phyloP scores from a whole-genome alignment of 2,888 invertebrate genomes.

The Scaptomyza parva region DNA sequence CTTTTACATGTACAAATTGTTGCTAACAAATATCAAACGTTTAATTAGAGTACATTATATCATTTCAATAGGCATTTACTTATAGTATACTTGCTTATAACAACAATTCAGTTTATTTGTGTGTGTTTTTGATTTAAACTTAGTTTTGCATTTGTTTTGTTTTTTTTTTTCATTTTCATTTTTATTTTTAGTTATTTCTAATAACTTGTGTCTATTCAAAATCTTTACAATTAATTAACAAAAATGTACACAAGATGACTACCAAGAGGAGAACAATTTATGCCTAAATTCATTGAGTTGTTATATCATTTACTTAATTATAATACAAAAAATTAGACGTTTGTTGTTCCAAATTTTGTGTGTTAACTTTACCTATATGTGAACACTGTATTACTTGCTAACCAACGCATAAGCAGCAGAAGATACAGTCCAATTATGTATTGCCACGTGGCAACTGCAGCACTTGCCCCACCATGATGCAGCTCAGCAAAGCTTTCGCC shows the following conservation, averaged over 20 bases:
- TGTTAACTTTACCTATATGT: slow-evolving; percentile 75
- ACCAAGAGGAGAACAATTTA: slow-evolving; percentile 39
- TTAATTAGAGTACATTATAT: slow-evolving; percentile 37
- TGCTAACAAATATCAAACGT: slow-evolving; percentile 55
- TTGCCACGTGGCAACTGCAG: slow-evolving; percentile 61
- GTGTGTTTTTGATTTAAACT: slow-evolving; percentile 31
- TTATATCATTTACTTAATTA: slow-evolving; percentile 11
- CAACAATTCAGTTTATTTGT: slow-evolving; percentile 49
- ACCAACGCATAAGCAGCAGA: slow-evolving; percentile 61
- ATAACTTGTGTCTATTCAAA: slow-evolving; percentile 64
- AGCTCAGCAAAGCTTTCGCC: slow-evolving; percentile 88
- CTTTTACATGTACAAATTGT: slow-evolving; percentile 74
- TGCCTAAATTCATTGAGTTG: slow-evolving; percentile 27
- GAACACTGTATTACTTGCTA: slow-evolving; percentile 54
- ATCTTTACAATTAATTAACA: slow-evolving; percentile 76
- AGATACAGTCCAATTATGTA: slow-evolving; percentile 66
- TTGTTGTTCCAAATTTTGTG: slow-evolving; percentile 29
- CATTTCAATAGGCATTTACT: slow-evolving; percentile 52
- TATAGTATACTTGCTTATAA: slow-evolving; percentile 52
- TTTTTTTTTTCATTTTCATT: background rate
- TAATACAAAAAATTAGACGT: slow-evolving; percentile 29
- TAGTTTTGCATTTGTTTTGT: slow-evolving; percentile 42
- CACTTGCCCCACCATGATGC: slow-evolving; percentile 86
- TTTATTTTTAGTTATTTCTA: slow-evolving; percentile 72
- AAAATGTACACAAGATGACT: slow-evolving; percentile 57